Base-by-base conservation (phyloP, 2,888 invertebrate species). In the Parnassius orleans region DNA sequence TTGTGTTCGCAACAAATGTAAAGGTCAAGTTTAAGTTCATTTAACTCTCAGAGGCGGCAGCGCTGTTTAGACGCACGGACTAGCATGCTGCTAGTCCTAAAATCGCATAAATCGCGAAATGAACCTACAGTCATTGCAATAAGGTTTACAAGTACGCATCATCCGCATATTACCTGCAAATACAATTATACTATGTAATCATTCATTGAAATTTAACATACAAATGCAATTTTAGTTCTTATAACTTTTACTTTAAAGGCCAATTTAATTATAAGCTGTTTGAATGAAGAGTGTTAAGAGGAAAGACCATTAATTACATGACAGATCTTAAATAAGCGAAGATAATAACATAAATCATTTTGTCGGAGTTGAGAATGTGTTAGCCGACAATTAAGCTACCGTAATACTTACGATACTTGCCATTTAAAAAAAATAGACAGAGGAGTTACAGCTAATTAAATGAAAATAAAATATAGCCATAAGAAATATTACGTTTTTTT, bases 1-100 rank as follows among this genome's bases (percentile, higher is more conserved):
- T 63, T 63, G 58, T 58, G 58, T 24, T 56, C 63, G 56, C 59
- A 60, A 52, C 63, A 60, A 56, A 55, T 63, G 47, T 59, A 63
- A 63, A 63, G 63, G 63, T 63, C 63, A 63, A 56, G 63, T 60
- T 63, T 63, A 63, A 60, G 63, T 63, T 63, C 63, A 14, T 63
- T 63, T 63, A 63, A 63, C 63, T 63, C 60, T 60, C 11, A 3
- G 63, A 47, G 59, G 55, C 56, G 43, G 52, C 19, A 42, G 19
- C 50, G 63, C 56, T 56, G 60, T 56, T 60, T 56, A 48, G 60
- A 55, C 51, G 51, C 47, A 42, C 19, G 14, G 42, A 53, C 53
- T 9, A 10, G 14, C 47, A 11, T 9, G 19, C 5, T 33, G 52
- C 52, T 33, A 10, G 1, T 46, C 47, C 3, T 46, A 15, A 24